Base-by-base conservation (phyloP, 2,888 invertebrate genomes). In the Matsumyia berberina region DNA sequence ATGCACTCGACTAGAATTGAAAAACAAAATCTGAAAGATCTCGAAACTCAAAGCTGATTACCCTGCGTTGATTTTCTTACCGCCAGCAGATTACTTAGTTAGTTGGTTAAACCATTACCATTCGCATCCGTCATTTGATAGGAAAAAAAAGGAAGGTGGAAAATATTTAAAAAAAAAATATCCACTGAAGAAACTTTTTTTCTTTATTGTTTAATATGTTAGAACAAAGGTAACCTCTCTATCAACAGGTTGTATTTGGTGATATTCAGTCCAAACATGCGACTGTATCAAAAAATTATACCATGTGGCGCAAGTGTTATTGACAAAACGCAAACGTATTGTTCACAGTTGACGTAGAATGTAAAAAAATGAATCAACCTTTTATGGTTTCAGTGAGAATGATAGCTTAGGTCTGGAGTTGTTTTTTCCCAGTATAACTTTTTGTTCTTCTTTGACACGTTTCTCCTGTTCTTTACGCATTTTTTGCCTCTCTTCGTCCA, bases 391-490 rank as follows among this genome's bases (percentile, higher is more conserved):
- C 88, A 97, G 93, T 64, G 96, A 95, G 93, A 99, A 99, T 67
- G 98, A 98, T 88, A 99, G 93, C 93, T 97, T 97, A 85, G 98
- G 98, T 92, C 98, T 94, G 80, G 98, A 98, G 93, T 98, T 98
- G 92, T 97, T 97, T 94, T 98, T 98, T 88, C 98, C 98, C 89
- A 98, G 94, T 89, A 99, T 98, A 92, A 97, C 96, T 93, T 97
- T 98, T 93, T 99, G 98, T 92, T 98, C 98, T 92, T 97, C 97
- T 92, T 97, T 97, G 80, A 96, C 94, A 89, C 97, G 94, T 90
- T 96, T 97, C 90, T 98, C 97, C 92, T 98, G 97, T 92, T 98
- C 98, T 92, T 97, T 97, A 90, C 97, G 96, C 93, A 98, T 94
- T 90, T 95, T 95, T 92, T 98, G 98, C 88, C 97, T 95, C 91